Evolutionary conservation across 2,888 invertebrate genomes (phyloP).

Genomic region (Acleris emargana): DNA sequence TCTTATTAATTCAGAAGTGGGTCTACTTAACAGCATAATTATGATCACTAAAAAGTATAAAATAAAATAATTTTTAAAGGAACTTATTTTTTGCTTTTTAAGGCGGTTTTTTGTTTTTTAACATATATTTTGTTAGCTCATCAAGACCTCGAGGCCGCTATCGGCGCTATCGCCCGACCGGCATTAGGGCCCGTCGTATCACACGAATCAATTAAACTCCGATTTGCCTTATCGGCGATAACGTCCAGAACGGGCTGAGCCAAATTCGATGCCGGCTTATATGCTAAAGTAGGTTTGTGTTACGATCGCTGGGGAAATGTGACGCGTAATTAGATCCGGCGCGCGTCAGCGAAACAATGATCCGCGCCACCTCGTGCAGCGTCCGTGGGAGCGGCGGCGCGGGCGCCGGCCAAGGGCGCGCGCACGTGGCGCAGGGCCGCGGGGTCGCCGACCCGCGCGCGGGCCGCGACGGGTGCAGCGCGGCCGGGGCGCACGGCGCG

Average conservation of each 20-base stretch:
- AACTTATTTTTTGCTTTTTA: too few species aligned
- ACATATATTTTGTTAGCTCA: background rate
- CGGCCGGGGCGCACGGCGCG: too few species aligned
- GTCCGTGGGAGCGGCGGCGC: background rate
- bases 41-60: too few species aligned
- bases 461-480: too few species aligned
- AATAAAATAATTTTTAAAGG: too few species aligned
- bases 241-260: constrained; percentile 7
- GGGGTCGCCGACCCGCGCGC: constrained; percentile 5
- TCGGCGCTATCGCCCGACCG: constrained; percentile 3
- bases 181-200: constrained; percentile 17
- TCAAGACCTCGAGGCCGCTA: constrained; percentile 4
- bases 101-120: too few species aligned
- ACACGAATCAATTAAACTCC: constrained; percentile 27
- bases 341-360: background rate
- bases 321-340: constrained; percentile 2
- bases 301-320: background rate
- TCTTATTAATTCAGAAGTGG: too few species aligned
- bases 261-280: constrained; percentile 5
- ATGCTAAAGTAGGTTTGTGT: constrained; percentile 3
- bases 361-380: background rate
- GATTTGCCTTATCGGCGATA: constrained; percentile 31
- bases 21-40: too few species aligned
- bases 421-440: constrained; percentile 15
- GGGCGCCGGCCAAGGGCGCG: background rate